Base-by-base conservation (phyloP, 2,113 vertebrate genomes). In the Dipodomys spectabilis region DNA sequence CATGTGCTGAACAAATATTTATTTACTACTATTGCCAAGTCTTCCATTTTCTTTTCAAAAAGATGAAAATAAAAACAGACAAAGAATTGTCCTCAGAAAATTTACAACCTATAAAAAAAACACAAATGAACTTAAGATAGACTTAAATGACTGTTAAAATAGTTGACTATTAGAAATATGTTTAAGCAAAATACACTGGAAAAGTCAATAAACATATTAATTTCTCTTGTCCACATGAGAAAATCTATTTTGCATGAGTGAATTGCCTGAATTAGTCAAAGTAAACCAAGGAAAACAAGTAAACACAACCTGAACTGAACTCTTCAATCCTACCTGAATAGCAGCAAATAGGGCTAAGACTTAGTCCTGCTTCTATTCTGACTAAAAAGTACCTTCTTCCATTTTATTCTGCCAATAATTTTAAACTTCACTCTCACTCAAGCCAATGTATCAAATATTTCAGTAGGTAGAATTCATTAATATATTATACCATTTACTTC, bases 1-100 rank as follows among this genome's bases (percentile, higher is more conserved):
- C 6, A 68, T n/a, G 65, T 84, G 23, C 69, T 95, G 62, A 92
- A 91, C 22, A 92, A 95, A 94, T 88, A 90, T 68, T 74, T 90
- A 79, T 69, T 90, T 75, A 45, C 69, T 16, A 82, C 15, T 28
- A 64, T 91, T 83, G 35, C 44, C 44, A 95, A 83, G 3, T n/a
- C 68, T 39, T 94, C 85, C 64, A 5, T 60, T 95, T 89, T 28
- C 15, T 57, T 45, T 15, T 69, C 12, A 85, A 10, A 91, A 83
- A 11, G 71, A 85, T 89, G 13, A 32, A 71, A 86, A 83, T 64
- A 93, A n/a, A 79, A n/a, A 57, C 53, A 90, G 3, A 72, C 10
- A 73, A 28, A 11, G 16, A 77, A 86, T 20, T 96, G 27, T 68
- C 27, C 25, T 67, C 11, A 2, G 53, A 64, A 25, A 95, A 91